Evolutionary conservation across 1,140 invertebrate genomes (phyloP).

Genomic region (Galleria mellonella): DNA sequence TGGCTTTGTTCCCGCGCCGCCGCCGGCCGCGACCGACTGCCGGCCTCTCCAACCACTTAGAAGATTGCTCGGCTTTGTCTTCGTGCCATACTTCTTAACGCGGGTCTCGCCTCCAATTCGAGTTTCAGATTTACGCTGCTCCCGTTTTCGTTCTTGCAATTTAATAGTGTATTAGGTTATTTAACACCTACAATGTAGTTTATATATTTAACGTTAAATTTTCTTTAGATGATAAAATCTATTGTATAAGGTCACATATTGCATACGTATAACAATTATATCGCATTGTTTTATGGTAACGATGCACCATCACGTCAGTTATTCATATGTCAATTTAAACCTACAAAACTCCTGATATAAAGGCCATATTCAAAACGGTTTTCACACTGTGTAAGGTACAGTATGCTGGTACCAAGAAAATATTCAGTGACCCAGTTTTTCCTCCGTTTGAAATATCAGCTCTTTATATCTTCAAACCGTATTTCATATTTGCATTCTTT

Average conservation of each 20-base stretch:
- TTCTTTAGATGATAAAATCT: too few relatives aligned
- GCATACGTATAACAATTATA: not conserved
- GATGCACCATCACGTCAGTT: constrained; percentile 26
- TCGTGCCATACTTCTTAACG: constrained; percentile 38
- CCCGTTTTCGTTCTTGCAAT: not conserved
- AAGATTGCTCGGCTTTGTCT: constrained; percentile 58
- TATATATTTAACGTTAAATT: too few relatives aligned
- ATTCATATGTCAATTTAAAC: constrained; percentile 40
- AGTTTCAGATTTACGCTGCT: constrained; percentile 19
- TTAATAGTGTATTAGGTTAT: too few relatives aligned
- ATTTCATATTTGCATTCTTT: constrained; percentile 23
- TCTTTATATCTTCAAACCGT: not conserved
- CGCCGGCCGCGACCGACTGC: not conserved
- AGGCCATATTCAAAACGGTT: constrained; percentile 55
- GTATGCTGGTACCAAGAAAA: constrained; percentile 47
- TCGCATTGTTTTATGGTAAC: constrained; percentile 5
- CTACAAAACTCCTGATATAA: constrained; percentile 37
- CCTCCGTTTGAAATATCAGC: constrained; percentile 10
- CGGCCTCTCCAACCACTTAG: constrained; percentile 56
- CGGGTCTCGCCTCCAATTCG: constrained; percentile 28
- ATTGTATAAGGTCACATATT: not conserved
- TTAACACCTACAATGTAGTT: too few relatives aligned
- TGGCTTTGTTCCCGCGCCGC: constrained; percentile 36
- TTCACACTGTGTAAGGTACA: constrained; percentile 46
- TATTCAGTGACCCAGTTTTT: constrained; percentile 49